A percentile compares a stretch with the other conserved stretches of the same genome.
Evolutionary conservation across 2,888 invertebrate genomes (phyloP).

Genomic region (Hirudinaria manillensis): DNA sequence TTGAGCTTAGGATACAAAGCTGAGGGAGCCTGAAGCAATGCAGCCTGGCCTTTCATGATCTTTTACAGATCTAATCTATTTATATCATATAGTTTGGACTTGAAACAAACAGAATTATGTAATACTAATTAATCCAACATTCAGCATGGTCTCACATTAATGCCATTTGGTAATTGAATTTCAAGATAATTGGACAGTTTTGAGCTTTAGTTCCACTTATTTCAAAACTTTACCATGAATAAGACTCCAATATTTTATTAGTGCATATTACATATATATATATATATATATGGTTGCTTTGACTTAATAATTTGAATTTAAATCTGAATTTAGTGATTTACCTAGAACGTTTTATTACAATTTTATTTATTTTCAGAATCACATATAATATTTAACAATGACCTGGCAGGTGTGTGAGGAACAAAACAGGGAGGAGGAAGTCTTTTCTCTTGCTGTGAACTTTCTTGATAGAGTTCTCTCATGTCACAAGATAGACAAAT

Average conservation of each 20-base stretch:
- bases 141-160: too few species aligned
- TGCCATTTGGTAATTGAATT: too few species aligned
- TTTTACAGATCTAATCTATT: too few species aligned
- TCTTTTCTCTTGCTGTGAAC: slow-evolving; percentile 83
- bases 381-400: background rate
- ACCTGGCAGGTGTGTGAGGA: slow-evolving; percentile 79
- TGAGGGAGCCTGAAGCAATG: background rate
- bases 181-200: too few species aligned
- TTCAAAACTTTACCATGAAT: too few species aligned
- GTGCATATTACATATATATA: too few species aligned
- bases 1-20: too few species aligned
- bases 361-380: background rate
- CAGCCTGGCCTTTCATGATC: too few species aligned
- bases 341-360: background rate
- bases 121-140: too few species aligned
- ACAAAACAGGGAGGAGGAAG: slow-evolving; percentile 83
- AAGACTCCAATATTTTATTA: background rate
- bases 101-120: too few species aligned
- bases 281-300: background rate
- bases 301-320: background rate
- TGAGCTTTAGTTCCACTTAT: too few species aligned
- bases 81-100: too few species aligned
- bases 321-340: background rate
- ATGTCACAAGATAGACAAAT: slow-evolving; percentile 71
- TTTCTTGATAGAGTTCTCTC: slow-evolving; percentile 88